phyloP scores from a whole-genome alignment of 2,888 invertebrate genomes.

The Cacoxenus indagator region DNA sequence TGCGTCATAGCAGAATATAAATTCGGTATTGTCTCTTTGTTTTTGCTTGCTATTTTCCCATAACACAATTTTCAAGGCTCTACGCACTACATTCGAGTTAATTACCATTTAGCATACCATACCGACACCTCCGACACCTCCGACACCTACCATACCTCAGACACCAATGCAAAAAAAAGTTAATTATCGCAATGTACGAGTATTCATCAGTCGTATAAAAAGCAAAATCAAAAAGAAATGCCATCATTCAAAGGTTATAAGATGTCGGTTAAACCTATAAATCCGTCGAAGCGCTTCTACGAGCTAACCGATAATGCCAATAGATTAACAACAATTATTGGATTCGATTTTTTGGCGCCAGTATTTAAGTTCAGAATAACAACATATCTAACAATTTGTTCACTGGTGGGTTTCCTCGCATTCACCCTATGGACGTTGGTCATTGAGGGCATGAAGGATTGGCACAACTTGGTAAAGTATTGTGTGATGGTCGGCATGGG shows the following conservation, averaged over 20 bases:
- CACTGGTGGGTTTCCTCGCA: conserved; percentile 27
- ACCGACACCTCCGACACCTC: no score
- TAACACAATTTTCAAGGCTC: no score
- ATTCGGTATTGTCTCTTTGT: no score
- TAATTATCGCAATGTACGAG: background rate
- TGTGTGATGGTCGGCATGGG: conserved; percentile 25
- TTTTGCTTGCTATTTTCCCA: no score
- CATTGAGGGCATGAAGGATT: conserved; percentile 26
- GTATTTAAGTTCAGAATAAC: conserved; percentile 28
- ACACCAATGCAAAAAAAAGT: background rate
- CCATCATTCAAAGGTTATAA: background rate
- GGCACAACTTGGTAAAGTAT: conserved; percentile 31
- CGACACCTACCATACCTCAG: no score
- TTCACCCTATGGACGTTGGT: conserved; percentile 31
- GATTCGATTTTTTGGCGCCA: conserved; percentile 29
- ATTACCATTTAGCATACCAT: no score
- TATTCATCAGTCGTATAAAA: background rate
- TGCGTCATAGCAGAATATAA: no score
- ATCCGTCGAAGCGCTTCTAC: conserved; percentile 4
- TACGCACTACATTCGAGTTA: no score
- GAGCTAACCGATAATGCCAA: background rate
- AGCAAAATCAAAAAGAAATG: background rate
- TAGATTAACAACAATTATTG: conserved; percentile 23
- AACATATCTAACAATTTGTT: conserved; percentile 27
- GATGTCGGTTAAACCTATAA: background rate